phyloP scores from a whole-genome alignment of 2,797 vertebrate species.

The Pterois miles region DNA sequence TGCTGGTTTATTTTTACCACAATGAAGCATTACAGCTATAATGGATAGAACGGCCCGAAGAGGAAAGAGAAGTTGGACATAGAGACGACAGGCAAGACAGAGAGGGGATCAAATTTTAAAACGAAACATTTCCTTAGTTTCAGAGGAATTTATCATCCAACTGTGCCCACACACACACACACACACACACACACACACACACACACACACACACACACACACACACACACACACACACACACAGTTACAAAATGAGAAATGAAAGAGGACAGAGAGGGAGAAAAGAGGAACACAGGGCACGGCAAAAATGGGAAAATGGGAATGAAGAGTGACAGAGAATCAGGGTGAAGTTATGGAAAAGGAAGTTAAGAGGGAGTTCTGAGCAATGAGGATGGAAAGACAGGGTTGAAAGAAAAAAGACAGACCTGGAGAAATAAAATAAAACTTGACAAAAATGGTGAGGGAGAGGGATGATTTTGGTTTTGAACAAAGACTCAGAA shows the following conservation, averaged over 20 bases:
- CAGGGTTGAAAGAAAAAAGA: neutral
- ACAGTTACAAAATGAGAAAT: slow-evolving; percentile 6
- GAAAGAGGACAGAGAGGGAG: slow-evolving; percentile 37
- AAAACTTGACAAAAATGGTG: neutral
- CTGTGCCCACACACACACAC: neutral
- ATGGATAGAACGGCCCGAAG: neutral
- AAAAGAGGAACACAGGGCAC: slow-evolving; percentile 26
- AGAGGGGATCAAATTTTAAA: slow-evolving; percentile 11
- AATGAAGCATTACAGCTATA: neutral
- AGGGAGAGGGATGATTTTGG: neutral
- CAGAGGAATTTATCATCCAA: slow-evolving; percentile 38
- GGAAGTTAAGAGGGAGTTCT: slow-evolving; percentile 29
- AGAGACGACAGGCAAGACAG: neutral
- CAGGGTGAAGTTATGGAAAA: slow-evolving; percentile 35
- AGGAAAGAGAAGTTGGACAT: neutral
- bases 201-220: neutral
- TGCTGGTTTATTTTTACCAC: neutral
- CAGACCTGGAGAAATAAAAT: neutral
- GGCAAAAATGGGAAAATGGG: slow-evolving; percentile 23
- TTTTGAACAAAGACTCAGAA: neutral
- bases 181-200: neutral
- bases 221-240: neutral
- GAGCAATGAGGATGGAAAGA: slow-evolving; percentile 17
- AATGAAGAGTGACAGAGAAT: slow-evolving; percentile 53
- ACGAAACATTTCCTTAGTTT: slow-evolving; percentile 27